Evolutionary conservation across 1,140 invertebrate species (phyloP), one percentile per base, ranked within the genome.

Genomic region (Ostrea denselamellosa): DNA sequence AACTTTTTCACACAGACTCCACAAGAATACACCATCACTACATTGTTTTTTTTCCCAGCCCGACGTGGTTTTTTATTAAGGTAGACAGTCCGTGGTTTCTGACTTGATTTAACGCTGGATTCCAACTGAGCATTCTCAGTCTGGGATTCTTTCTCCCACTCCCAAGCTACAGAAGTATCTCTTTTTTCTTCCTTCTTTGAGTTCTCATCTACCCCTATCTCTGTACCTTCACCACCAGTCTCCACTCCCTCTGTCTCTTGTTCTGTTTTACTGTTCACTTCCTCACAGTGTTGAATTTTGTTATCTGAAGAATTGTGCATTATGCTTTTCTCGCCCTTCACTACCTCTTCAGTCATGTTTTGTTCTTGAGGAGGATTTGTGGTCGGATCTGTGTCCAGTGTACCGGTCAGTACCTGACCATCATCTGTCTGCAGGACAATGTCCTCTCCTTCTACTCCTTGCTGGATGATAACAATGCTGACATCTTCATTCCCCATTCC

Each of bases 11-110:
- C 22, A n/a, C 54, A 54, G 65, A 88, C 54, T 81, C 25, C 25
- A n/a, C 71, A 53, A 22, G 28, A 77, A 22, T 56, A 25, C 0
- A 68, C 53, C n/a, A 22, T 51, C 17, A 22, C 25, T 28, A 86
- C n/a, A 28, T 81, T 62, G 53, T 82, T 54, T 62, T 51, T 53
- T 65, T 77, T 19, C 28, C 86, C 65, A 25, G 54, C 58, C 51
- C 52, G 65, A 19, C 65, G 28, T 58, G 68, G 68, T 77, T 77
- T 77, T 14, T 77, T 77, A 77, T 77, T 77, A 25, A 77, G 68
- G 68, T 77, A 77, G 68, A 77, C 68, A 34, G 25, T 77, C 10
- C 28, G 28, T 10, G 68, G 68, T 85, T 85, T 83, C 71, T 85
- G 25, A 28, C 22, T 44, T 19, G 28, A 54, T 77, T 83, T 22